phyloP scores from a whole-genome alignment of 2,888 invertebrate species.

The Margaritifera margaritifera region DNA sequence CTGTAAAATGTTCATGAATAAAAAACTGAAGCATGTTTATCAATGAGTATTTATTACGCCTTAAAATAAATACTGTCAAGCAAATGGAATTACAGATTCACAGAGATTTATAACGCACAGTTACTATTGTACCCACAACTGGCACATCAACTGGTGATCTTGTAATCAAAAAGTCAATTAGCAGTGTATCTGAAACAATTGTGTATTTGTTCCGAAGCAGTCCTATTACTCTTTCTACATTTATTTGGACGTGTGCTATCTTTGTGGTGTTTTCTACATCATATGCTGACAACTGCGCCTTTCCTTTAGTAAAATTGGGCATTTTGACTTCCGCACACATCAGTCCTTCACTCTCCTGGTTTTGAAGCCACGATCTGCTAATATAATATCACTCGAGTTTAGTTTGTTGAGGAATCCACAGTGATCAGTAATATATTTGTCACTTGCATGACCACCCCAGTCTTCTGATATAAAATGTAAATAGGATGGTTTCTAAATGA shows the following conservation, averaged over 20 bases:
- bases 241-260: slow-evolving; percentile 32
- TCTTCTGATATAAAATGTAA: too few relatives aligned
- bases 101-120: slow-evolving; percentile 20
- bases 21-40: too few relatives aligned
- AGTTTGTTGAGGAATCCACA: too few relatives aligned
- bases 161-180: slow-evolving; percentile 21
- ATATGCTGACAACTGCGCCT: slow-evolving; percentile 23
- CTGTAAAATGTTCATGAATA: too few relatives aligned
- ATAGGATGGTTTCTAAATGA: too few relatives aligned
- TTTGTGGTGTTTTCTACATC: slow-evolving; percentile 34
- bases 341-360: slow-evolving; percentile 24
- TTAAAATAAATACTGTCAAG: neutral
- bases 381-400: too few relatives aligned
- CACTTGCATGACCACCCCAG: too few relatives aligned
- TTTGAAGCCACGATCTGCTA: too few relatives aligned
- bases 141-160: slow-evolving; percentile 2
- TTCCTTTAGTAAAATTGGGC: slow-evolving; percentile 33
- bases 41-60: too few relatives aligned
- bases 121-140: slow-evolving; percentile 16
- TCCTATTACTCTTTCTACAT: slow-evolving; percentile 40
- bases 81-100: slow-evolving; percentile 23
- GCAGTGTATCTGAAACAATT: slow-evolving; percentile 22
- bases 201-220: slow-evolving; percentile 35
- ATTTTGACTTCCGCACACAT: slow-evolving; percentile 28
- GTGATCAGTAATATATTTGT: too few relatives aligned